Conservation (phyloP, 1,140 invertebrate species). For the Epicauta chinensis region DNA sequence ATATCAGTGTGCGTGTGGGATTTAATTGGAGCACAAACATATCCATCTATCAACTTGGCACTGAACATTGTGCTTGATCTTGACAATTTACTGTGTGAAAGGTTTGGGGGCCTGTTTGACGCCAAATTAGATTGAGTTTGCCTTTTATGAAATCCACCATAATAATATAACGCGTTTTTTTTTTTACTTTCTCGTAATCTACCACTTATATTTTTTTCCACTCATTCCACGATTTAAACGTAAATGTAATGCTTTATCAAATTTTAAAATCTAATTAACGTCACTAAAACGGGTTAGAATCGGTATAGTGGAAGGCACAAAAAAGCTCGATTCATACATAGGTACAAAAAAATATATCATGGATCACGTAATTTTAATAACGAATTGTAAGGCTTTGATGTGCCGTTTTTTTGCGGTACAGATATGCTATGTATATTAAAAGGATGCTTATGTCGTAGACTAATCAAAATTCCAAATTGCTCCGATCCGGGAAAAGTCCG, state of each 20-base stretch:
- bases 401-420: no score
- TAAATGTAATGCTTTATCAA: slow-evolving; percentile 15
- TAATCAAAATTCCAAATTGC: no score
- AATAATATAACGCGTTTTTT: no score
- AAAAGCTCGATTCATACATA: no score
- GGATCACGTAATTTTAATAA: not conserved
- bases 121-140: slow-evolving; percentile 12
- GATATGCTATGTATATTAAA: no score
- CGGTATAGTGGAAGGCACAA: no score
- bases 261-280: slow-evolving; percentile 19
- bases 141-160: not conserved
- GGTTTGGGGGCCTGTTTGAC: slow-evolving; percentile 9
- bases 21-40: slow-evolving; percentile 32
- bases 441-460: no score
- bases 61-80: slow-evolving; percentile 27
- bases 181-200: no score
- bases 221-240: slow-evolving; percentile 8
- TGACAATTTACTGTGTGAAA: slow-evolving; percentile 24
- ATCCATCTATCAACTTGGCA: slow-evolving; percentile 32
- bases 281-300: not conserved
- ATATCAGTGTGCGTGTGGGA: slow-evolving; percentile 23
- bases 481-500: no score
- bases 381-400: no score
- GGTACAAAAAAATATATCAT: no score
- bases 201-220: not conserved